A percentile compares a stretch with the other conserved stretches of the same genome.
These are phyloP conservation scores for Oceanodroma leucorhoa DNA, from an alignment of 2,797 vertebrate species.

Conservation along the genomic window DNA sequence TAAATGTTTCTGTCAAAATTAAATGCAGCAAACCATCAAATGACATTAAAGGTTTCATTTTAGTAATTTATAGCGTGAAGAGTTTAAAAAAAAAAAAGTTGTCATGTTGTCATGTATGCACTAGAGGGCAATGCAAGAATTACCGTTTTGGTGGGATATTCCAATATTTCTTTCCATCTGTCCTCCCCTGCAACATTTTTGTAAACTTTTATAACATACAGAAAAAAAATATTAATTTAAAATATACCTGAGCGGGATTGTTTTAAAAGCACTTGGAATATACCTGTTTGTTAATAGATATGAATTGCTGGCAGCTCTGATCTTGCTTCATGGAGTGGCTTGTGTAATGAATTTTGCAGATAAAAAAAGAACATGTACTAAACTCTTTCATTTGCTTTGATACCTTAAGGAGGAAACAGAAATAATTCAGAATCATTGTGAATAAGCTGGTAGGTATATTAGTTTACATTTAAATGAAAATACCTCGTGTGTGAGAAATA, in stretches of 20 bases:
- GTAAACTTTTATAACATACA: background rate
- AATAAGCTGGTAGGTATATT: slow-evolving; percentile 31
- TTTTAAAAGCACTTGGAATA: slow-evolving; percentile 61
- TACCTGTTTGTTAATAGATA: slow-evolving; percentile 62
- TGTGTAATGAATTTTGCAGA: slow-evolving; percentile 40
- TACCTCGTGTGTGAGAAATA: background rate
- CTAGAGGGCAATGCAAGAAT: slow-evolving; percentile 79
- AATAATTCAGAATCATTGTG: slow-evolving; percentile 37
- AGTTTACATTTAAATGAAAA: slow-evolving; percentile 61
- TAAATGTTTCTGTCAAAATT: slow-evolving; percentile 8
- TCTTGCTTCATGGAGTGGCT: background rate
- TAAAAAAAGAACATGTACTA: background rate
- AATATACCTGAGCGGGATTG: slow-evolving; percentile 42
- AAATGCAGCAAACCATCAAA: slow-evolving; percentile 43
- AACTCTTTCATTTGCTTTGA: slow-evolving; percentile 25
- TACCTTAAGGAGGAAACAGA: slow-evolving; percentile 15
- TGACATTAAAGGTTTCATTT: slow-evolving; percentile 1
- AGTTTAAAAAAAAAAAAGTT: background rate
- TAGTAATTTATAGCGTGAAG: background rate
- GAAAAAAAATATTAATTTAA: slow-evolving; percentile 60
- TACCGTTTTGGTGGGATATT: slow-evolving; percentile 2
- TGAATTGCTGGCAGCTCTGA: slow-evolving; percentile 32
- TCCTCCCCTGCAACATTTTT: background rate
- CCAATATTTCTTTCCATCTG: background rate
- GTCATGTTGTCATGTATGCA: slow-evolving; percentile 24